These are phyloP conservation scores for Nemotelus nigrinus DNA, from an alignment of 2,888 invertebrate genomes.

Conservation along the genomic window DNA sequence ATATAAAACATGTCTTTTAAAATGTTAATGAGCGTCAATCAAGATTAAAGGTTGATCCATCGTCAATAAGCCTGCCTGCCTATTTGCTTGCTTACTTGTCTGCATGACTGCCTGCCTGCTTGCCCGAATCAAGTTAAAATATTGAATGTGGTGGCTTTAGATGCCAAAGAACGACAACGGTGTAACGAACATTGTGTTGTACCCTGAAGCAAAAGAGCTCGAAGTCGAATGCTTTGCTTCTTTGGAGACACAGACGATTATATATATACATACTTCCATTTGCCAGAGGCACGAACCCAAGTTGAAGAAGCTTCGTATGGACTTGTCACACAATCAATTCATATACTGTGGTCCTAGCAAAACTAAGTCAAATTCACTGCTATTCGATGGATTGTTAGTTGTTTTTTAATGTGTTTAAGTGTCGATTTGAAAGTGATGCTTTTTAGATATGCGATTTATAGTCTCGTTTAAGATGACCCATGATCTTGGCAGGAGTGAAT, in stretches of 20 bases:
- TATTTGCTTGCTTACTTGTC: conserved; percentile 28
- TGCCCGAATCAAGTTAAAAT: conserved; percentile 43
- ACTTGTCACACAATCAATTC: not conserved
- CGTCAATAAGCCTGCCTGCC: conserved; percentile 33
- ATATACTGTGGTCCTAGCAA: not conserved
- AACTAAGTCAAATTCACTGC: too few species aligned
- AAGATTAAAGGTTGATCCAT: conserved; percentile 56
- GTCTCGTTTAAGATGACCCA: too few species aligned
- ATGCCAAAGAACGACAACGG: conserved; percentile 19
- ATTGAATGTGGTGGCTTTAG: conserved; percentile 16
- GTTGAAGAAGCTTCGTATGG: conserved; percentile 1
- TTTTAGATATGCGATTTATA: too few species aligned
- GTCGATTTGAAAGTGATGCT: too few species aligned
- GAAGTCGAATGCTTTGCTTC: too few species aligned
- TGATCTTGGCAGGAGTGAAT: too few species aligned
- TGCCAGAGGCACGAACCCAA: not conserved
- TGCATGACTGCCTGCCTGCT: conserved; percentile 21
- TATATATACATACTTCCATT: not conserved
- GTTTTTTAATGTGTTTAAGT: too few species aligned
- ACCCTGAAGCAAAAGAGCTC: too few species aligned
- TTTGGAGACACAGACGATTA: not conserved
- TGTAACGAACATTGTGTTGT: conserved; percentile 26
- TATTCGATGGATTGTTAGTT: too few species aligned
- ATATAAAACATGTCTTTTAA: conserved; percentile 56
- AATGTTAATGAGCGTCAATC: conserved; percentile 65